phyloP scores from a whole-genome alignment of 2,888 invertebrate species.

The Rhagonycha fulva region DNA sequence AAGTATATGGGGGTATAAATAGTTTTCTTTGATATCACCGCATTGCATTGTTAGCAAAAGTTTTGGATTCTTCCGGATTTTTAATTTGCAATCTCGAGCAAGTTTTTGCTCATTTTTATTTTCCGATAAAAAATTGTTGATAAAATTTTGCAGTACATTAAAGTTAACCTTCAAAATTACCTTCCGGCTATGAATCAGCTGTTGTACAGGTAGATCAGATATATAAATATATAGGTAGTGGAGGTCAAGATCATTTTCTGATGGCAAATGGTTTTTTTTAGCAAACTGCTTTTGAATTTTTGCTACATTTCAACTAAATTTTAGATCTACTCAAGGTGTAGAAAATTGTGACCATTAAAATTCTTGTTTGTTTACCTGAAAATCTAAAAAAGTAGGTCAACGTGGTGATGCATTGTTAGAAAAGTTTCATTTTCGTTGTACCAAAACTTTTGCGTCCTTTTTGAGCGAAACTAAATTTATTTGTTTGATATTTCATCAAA shows the following conservation, averaged over 20 bases:
- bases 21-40: background rate
- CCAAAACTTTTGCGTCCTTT: background rate
- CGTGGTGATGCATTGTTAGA: background rate
- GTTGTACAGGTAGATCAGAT: constrained; percentile 10
- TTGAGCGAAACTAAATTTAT: background rate
- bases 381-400: background rate
- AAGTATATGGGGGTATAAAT: constrained; percentile 8
- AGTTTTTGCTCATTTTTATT: background rate
- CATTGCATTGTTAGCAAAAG: constrained; percentile 10
- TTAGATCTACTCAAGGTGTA: background rate
- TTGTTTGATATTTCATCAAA: background rate
- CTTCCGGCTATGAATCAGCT: constrained; percentile 3
- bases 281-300: background rate
- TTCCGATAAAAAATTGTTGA: background rate
- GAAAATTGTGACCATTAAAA: background rate
- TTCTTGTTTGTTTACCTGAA: background rate
- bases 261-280: background rate
- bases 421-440: background rate
- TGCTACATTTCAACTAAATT: background rate
- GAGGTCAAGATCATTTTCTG: constrained; percentile 9
- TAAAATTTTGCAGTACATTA: background rate
- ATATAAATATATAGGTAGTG: constrained; percentile 3
- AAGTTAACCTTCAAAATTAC: background rate
- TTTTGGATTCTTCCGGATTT: background rate
- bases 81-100: background rate